Base-by-base conservation (phyloP, 2,113 vertebrate genomes). In the Bubo bubo region DNA sequence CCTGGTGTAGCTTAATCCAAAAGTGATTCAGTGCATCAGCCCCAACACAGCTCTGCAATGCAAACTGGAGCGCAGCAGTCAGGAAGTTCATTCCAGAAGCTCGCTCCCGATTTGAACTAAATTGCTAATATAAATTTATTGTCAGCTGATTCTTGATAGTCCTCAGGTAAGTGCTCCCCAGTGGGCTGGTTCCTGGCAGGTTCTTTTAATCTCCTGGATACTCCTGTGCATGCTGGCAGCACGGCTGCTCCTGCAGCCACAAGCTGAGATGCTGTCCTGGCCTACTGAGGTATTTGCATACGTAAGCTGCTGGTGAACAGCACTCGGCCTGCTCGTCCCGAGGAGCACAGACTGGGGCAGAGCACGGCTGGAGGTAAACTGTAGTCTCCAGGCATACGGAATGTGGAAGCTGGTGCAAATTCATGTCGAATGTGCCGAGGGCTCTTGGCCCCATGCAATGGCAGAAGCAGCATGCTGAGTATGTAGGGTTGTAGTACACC, bases 251-350 rank as follows among this genome's bases (percentile, higher is more conserved):
- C 53, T 58, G 50, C 1, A 8, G 41, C 35, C 32, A 6, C 19
- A 23, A 21, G 30, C 63, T 2, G 8, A 95, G 73, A 3, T 22
- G 45, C 72, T 80, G 72, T 64, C 39, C 1, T 66, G 75, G 49
- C 70, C 18, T 35, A 19, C 50, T 1, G 37, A 59, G 72, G 32
- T 22, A 10, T 53, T 27, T 58, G 18, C 0, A 2, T 55, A 9
- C 1, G 2, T 56, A 35, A 67, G 52, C 12, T 2, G 3, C 26
- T 28, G 6, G 8, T 27, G 68, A 86, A 2, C 15, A 22, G 16
- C 4, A 14, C 5, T 8, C 55, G 26, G 35, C 19, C 13, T 28
- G 0, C 19, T 86, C 0, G 0, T 71, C 21, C 4, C 1, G 7
- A 71, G 71, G 55, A 86, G 30, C 50, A 24, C 18, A 19, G 90